Base-by-base conservation (phyloP, 2,113 vertebrate species). In the Corapipo altera region DNA sequence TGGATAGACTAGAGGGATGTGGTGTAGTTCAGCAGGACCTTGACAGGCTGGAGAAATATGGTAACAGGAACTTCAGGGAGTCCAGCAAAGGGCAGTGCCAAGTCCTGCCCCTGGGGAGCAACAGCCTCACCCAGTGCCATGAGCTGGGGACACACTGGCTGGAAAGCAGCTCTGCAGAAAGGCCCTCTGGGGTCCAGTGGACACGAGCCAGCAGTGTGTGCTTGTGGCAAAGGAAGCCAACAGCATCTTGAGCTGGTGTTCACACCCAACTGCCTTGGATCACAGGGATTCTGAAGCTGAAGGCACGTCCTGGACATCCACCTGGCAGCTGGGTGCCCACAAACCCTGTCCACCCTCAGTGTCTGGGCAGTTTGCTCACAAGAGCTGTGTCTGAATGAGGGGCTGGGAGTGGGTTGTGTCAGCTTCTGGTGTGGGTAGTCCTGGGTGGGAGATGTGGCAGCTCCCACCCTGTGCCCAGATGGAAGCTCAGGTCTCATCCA, bases 191-290 rank as follows among this genome's bases (percentile, higher is more conserved):
- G 28, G 4, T 32, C 24, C 39, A 9, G 26, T 26, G 35, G 22
- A 12, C 24, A 8, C 6, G 8, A 82, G 52, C 27, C 59, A 39
- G 54, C 32, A 14, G 17, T 18, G 9, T 28, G 64, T 16, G 7
- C 28, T 20, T 39, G 30, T 65, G 51, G 65, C 65, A 62, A 12
- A 49, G 64, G 20, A 32, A 70, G 17, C n/a, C 41, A 57, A 0
- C n/a, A 61, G 73, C 21, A 26, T 2, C 71, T 28, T 16, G 44
- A 57, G 54, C 55, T 89, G 51, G 8, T 62, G 15, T 19, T 75
- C 19, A 54, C 55, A 33, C 15, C 20, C 6, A 9, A 0, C 7
- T 0, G 0, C n/a, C 41, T 49, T 66, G 61, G 33, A 2, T 30
- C 16, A 1, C 6, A 9, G 61, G 28, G 9, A n/a, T 51, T 0